Evolutionary conservation across 2,113 vertebrate genomes (phyloP).

Genomic region (Caranx melampygus): DNA sequence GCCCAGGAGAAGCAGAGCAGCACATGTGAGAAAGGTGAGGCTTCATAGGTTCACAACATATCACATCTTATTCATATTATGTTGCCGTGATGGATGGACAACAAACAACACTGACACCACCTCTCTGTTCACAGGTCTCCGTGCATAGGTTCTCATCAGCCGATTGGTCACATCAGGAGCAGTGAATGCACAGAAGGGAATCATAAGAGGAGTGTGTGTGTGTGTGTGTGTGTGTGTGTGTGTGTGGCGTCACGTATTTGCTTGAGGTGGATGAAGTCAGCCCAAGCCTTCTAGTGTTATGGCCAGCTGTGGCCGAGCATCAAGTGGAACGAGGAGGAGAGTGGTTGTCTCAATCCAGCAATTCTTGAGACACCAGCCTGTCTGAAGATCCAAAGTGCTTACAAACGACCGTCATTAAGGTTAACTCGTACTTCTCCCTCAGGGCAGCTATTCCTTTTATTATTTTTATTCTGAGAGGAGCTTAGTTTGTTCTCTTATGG

Average conservation of each 20-base stretch:
- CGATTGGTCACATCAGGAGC: conserved; percentile 30
- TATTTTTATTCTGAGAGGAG: conserved; percentile 36
- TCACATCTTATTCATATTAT: background rate
- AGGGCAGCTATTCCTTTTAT: conserved; percentile 72
- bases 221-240: background rate
- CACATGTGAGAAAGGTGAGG: conserved; percentile 84
- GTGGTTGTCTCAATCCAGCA: conserved; percentile 54
- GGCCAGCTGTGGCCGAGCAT: conserved; percentile 42
- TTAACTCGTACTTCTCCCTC: conserved; percentile 65
- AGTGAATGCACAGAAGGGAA: conserved; percentile 51
- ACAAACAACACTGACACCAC: background rate
- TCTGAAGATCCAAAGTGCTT: conserved; percentile 82
- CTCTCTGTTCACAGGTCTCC: conserved; percentile 72
- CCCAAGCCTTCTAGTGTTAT: conserved; percentile 77
- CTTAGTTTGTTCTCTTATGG: conserved; percentile 51
- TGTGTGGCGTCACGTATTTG: conserved; percentile 12
- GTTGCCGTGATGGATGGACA: background rate
- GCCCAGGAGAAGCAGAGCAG: conserved; percentile 91
- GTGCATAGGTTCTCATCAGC: conserved; percentile 64
- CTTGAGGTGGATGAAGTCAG: conserved; percentile 74
- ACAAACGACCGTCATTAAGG: conserved; percentile 54
- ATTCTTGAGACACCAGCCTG: conserved; percentile 62
- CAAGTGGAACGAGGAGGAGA: conserved; percentile 39
- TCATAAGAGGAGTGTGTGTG: conserved; percentile 24
- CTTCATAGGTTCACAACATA: background rate